Percentiles rank a stretch among this genome's conserved stretches.
Conservation (phyloP, 1,140 invertebrate species). For the Magallana angulata region DNA sequence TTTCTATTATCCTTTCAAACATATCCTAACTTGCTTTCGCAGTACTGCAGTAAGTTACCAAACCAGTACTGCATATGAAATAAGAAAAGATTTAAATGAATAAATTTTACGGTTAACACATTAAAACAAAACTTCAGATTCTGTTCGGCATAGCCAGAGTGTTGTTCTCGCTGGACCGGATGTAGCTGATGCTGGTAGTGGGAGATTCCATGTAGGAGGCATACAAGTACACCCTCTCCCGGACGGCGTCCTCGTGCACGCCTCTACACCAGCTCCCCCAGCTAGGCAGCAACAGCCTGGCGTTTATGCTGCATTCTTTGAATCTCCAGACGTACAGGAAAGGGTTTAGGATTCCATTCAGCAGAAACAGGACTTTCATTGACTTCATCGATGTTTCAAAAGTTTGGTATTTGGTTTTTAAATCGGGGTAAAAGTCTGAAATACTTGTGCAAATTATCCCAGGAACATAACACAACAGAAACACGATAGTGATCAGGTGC, state of each 20-base stretch:
- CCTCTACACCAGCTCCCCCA: neutral
- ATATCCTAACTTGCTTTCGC: no score
- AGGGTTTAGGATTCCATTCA: neutral
- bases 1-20: no score
- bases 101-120: no score
- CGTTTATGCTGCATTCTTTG: neutral
- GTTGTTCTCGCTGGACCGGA: neutral
- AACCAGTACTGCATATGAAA: no score
- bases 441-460: neutral
- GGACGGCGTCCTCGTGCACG: neutral
- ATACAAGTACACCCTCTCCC: neutral
- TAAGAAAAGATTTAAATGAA: no score
- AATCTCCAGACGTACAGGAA: constrained; percentile 14
- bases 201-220: constrained; percentile 8
- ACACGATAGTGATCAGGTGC: neutral
- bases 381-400: neutral
- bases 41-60: no score
- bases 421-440: neutral
- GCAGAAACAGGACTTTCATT: neutral
- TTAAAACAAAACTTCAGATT: no score
- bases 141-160: no score
- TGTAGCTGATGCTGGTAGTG: constrained; percentile 1
- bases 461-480: neutral
- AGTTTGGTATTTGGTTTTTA: neutral
- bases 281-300: neutral